phyloP scores from a whole-genome alignment of 2,113 vertebrate species.

The Atrichornis clamosus region DNA sequence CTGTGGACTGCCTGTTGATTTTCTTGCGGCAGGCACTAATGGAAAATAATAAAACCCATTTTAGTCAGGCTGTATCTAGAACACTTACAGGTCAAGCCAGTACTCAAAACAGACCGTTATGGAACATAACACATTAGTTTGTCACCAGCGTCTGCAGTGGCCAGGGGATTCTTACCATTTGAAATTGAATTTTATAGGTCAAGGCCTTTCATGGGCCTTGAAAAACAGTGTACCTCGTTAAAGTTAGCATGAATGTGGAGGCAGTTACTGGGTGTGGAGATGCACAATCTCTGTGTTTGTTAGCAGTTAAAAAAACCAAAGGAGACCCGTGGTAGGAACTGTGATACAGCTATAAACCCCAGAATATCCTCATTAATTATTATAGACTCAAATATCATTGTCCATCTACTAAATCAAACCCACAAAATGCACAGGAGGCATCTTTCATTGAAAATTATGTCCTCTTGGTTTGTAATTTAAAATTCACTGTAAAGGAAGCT shows the following conservation, averaged over 20 bases:
- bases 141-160: slow-evolving; percentile 49
- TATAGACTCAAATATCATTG: not conserved
- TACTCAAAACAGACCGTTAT: slow-evolving; percentile 67
- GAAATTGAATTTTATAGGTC: slow-evolving; percentile 73
- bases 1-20: slow-evolving; percentile 65
- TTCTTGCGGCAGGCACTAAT: slow-evolving; percentile 70
- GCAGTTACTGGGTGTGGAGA: slow-evolving; percentile 31
- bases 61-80: slow-evolving; percentile 72
- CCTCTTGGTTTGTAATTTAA: not conserved
- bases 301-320: not conserved
- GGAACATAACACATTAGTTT: slow-evolving; percentile 67
- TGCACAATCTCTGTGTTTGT: slow-evolving; percentile 16
- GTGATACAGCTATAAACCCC: not conserved
- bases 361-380: slow-evolving; percentile 38
- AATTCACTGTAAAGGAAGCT: slow-evolving; percentile 33
- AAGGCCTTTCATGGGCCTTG: slow-evolving; percentile 45
- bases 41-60: slow-evolving; percentile 79
- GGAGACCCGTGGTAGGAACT: not conserved
- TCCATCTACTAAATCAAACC: slow-evolving; percentile 9
- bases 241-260: slow-evolving; percentile 11
- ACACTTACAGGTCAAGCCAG: slow-evolving; percentile 74
- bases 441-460: not conserved
- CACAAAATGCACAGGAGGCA: not conserved
- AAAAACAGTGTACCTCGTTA: slow-evolving; percentile 40
- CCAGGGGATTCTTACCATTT: slow-evolving; percentile 69